phyloP scores from a whole-genome alignment of 1,140 invertebrate genomes.

The Cotesia chilonis region DNA sequence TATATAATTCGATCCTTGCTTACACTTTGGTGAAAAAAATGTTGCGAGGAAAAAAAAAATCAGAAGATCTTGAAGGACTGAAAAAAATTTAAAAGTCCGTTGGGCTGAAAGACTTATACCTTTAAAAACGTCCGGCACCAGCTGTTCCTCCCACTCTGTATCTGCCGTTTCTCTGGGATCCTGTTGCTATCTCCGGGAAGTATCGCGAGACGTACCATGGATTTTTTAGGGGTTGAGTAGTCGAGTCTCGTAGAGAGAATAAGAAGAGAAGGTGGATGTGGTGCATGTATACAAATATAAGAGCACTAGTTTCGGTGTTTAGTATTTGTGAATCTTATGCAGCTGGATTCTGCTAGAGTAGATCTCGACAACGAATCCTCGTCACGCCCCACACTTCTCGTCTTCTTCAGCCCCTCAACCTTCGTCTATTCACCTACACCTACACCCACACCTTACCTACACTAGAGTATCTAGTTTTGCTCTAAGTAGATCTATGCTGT shows the following conservation, averaged over 20 bases:
- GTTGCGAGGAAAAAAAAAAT: not conserved
- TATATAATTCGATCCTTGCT: not conserved
- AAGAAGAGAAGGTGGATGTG: slow-evolving; percentile 17
- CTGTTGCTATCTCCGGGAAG: slow-evolving; percentile 36
- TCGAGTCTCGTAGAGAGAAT: not conserved
- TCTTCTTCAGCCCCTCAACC: not conserved
- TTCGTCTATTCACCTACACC: slow-evolving; percentile 2
- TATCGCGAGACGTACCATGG: slow-evolving; percentile 33
- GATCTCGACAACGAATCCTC: slow-evolving; percentile 1
- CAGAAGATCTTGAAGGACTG: not conserved
- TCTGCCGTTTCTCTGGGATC: slow-evolving; percentile 25
- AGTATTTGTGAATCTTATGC: not conserved
- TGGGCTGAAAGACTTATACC: slow-evolving; percentile 27
- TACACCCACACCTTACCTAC: not conserved
- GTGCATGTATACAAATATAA: not conserved
- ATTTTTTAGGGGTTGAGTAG: slow-evolving; percentile 29
- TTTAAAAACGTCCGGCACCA: slow-evolving; percentile 36
- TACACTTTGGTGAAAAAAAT: not conserved
- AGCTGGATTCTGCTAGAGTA: slow-evolving; percentile 38
- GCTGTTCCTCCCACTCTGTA: slow-evolving; percentile 39
- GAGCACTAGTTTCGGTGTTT: not conserved
- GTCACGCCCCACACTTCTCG: slow-evolving; percentile 36
- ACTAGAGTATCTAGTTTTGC: not conserved
- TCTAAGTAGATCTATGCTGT: not conserved
- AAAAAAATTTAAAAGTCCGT: slow-evolving; percentile 36